Evolutionary conservation across 2,113 vertebrate species (phyloP).

Genomic region (Climacteris rufus): DNA sequence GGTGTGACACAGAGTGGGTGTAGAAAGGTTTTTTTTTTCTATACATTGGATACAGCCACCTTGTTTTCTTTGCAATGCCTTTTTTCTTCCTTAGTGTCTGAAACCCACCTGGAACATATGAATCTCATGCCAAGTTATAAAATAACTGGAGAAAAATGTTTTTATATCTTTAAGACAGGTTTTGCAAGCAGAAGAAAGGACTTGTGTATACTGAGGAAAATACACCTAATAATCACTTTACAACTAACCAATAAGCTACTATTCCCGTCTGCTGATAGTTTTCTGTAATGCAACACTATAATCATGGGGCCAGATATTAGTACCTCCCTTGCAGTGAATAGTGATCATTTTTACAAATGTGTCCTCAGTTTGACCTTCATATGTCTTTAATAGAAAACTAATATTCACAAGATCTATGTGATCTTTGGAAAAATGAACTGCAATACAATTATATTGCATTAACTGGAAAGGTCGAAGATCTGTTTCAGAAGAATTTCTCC

Average conservation of each 20-base stretch:
- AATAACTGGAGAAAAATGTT: background rate
- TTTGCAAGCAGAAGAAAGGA: background rate
- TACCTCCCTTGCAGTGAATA: background rate
- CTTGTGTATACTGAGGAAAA: background rate
- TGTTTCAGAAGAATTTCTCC: background rate
- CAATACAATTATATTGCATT: background rate
- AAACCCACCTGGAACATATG: background rate
- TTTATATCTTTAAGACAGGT: background rate
- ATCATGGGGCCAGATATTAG: background rate
- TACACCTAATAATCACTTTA: background rate
- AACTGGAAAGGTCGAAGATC: background rate
- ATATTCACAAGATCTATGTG: background rate
- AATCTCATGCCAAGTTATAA: background rate
- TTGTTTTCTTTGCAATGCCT: background rate
- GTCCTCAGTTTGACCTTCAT: background rate
- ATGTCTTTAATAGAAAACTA: background rate
- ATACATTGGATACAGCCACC: background rate
- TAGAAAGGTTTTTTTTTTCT: background rate
- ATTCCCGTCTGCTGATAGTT: background rate
- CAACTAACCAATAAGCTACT: background rate
- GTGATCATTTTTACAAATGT: background rate
- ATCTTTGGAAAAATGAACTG: background rate
- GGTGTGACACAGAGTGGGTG: background rate
- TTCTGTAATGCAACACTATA: background rate
- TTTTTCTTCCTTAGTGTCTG: background rate